Evolutionary conservation across 1,140 invertebrate genomes (phyloP), one percentile per base, ranked within the genome.

Genomic region (Ceratosolen solmsi): DNA sequence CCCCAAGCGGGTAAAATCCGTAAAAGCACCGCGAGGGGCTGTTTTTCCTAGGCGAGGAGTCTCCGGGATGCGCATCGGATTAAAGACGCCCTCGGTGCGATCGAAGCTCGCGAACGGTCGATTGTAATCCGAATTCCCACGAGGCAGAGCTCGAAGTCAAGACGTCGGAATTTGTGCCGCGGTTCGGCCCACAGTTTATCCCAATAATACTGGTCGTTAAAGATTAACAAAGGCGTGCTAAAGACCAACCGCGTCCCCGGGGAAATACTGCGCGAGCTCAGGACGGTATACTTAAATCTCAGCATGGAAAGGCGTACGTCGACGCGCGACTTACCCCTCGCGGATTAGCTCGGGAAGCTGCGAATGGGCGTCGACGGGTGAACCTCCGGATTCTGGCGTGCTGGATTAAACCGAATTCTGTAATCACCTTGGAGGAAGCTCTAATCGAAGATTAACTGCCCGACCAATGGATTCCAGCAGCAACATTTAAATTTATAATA

Each of bases 101-200:
- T n/a, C n/a, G n/a, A n/a, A n/a, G n/a, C n/a, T n/a, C n/a, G n/a
- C n/a, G n/a, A n/a, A 33, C 54, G 17, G 41, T n/a, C 25, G 22
- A 20, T 65, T 27, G 33, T 74, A 84, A 84, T 81, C 79, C 83
- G 4, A 73, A 84, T 81, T 80, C 83, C 83, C 83, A 80, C 41
- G 65, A 78, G 83, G 79, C 46, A 51, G 38, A n/a, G 46, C 5
- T 17, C 17, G 38, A 41, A n/a, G n/a, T 17, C 0, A 2, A 25
- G 36, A 17, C 20, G 49, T 3, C 1, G 13, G 33, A 33, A 33
- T 33, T 30, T 46, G 33, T 41, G 56, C 1, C 25, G 36, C 65
- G 73, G 82, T 85, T 83, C 84, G 86, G 84, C 72, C 85, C 81
- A 84, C 85, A 86, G 85, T 87, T 87, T 87, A 87, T 82, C 79